These are phyloP conservation scores for Chromobotia macracanthus DNA, from an alignment of 2,797 vertebrate genomes.

Conservation along the genomic window DNA sequence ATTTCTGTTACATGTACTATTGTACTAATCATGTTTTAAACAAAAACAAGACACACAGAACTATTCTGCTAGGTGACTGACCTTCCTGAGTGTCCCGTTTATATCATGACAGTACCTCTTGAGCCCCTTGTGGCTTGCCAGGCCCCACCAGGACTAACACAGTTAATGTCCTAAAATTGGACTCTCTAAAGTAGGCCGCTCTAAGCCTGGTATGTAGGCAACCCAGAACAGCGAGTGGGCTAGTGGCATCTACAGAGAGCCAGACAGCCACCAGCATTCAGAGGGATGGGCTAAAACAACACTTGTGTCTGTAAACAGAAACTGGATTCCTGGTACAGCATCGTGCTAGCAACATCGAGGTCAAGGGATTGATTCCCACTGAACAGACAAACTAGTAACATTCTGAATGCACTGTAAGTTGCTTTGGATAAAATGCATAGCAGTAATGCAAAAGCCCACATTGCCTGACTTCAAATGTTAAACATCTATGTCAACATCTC, in stretches of 20 bases:
- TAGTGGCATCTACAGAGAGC: slow-evolving; percentile 45
- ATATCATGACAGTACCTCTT: slow-evolving; percentile 45
- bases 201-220: slow-evolving; percentile 43
- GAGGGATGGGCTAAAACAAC: slow-evolving; percentile 3
- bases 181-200: slow-evolving; percentile 62
- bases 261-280: slow-evolving; percentile 23
- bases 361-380: background rate
- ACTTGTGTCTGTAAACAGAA: background rate
- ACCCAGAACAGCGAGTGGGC: slow-evolving; percentile 34
- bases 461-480: too few species aligned
- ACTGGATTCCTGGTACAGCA: background rate
- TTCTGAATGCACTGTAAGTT: background rate
- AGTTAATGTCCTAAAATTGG: slow-evolving; percentile 65
- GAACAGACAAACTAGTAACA: background rate
- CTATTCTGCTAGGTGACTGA: background rate
- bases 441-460: too few species aligned
- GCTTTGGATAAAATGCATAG: too few species aligned
- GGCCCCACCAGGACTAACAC: slow-evolving; percentile 57
- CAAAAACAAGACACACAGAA: slow-evolving; percentile 6
- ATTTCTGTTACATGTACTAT: background rate
- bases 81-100: slow-evolving; percentile 29
- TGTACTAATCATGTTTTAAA: slow-evolving; percentile 1
- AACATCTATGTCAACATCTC: too few species aligned
- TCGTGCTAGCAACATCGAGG: background rate
- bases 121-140: slow-evolving; percentile 16